Evolutionary conservation across 2,113 vertebrate species (phyloP), one percentile per base, ranked within the genome.

Genomic region (Odocoileus hemionus): DNA sequence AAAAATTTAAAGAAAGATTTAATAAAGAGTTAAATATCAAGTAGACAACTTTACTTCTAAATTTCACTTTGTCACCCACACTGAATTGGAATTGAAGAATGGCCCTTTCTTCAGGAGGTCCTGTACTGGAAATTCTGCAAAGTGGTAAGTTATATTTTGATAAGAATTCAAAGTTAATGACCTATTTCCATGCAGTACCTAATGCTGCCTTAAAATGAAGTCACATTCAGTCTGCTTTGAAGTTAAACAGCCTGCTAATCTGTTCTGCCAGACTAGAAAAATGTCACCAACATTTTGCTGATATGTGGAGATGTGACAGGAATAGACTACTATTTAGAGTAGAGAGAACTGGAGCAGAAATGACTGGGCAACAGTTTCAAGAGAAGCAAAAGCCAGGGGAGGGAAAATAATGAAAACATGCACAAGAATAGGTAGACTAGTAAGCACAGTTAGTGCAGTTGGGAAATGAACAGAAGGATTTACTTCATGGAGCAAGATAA

Each of bases 1-100:
- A 89, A 85, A 97, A 98, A 60, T 94, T 79, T 92, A 98, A 98
- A 97, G 80, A 80, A 98, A 98, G 80, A 96, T 45, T 94, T 95
- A 94, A 93, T 94, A 94, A 96, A 96, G 96, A 98, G 94, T 92
- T 88, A 95, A 96, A 89, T 95, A 97, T 85, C 93, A 96, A 97
- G 86, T 60, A 97, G 97, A 97, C 97, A 95, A 94, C 83, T 95
- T 97, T 92, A 98, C 70, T 89, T 96, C 90, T 91, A 96, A 93
- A 79, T 95, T 88, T 96, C 87, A 97, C 84, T 96, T 86, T 95
- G 96, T 97, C 95, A 97, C 96, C 95, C 91, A 98, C 94, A 97
- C 90, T 97, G 96, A 96, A 95, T 52, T 89, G 86, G 86, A 97
- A 97, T 70, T 97, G 82, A 98, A 90, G 52, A 96, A 96, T 91